Evolutionary conservation across 1,140 invertebrate genomes (phyloP), one percentile per base, ranked within the genome.

Genomic region (Orussus abietinus): DNA sequence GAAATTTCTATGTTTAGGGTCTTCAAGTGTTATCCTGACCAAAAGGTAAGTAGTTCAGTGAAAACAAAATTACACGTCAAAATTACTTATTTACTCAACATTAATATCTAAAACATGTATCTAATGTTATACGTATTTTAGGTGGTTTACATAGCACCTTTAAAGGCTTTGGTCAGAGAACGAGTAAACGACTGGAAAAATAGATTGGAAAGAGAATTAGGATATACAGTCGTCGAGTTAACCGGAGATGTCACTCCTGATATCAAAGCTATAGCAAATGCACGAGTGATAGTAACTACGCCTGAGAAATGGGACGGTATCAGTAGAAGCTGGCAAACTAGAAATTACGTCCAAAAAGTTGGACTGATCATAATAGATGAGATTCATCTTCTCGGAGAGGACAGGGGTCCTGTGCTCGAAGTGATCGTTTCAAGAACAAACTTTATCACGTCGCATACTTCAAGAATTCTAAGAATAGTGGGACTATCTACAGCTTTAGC

Each of bases 301-400:
- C 96, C 96, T 0, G 96, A 99, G 73, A 99, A 99, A 71, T 99
- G 96, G 96, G 96, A 99, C 67, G 96, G 95, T 45, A 92, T 99
- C 40, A 96, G 92, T 67, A 80, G 96, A 49, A 93, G 90, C 43
- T 99, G 96, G 94, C 94, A 98, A 57, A 97, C 90, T 0, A 80
- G 96, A 49, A 86, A 85, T 69, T 99, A 98, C 61, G 96, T 99
- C 1, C 85, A 82, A 44, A 80, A 92, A 57, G 96, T 99, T 0
- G 84, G 87, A 0, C 74, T 99, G 0, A 91, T 99, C 42, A 84
- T 99, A 14, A 98, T 99, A 54, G 96, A 99, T 70, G 96, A 99
- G 74, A 99, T 99, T 53, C 96, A 99, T 77, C 72, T 99, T 18
- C 74, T 99, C 28, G 96, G 93, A 43, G 85, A 92, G 68, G 88